Evolutionary conservation across 2,888 invertebrate species (phyloP).

Genomic region (Yponomeuta cagnagella): DNA sequence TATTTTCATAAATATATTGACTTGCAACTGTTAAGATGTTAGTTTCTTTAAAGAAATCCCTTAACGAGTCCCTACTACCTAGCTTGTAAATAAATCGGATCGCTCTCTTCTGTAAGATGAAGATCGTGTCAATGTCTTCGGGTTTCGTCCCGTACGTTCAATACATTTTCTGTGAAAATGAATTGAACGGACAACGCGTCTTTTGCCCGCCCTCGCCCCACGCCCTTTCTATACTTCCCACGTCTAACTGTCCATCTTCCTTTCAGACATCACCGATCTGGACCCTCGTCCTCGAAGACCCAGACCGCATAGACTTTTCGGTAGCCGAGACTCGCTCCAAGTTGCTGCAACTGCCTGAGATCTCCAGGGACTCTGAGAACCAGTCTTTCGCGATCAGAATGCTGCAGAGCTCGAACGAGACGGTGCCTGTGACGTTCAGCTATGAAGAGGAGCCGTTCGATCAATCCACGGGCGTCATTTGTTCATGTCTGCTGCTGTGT

Average conservation of each 20-base stretch:
- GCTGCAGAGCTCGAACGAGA: constrained; percentile 32
- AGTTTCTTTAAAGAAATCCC: too few relatives aligned
- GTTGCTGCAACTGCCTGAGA: background rate
- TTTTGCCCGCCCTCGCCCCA: too few relatives aligned
- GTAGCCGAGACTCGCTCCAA: constrained; percentile 50
- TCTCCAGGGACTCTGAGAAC: background rate
- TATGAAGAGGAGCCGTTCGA: constrained; percentile 80
- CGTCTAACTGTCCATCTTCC: background rate
- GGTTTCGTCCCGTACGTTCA: too few relatives aligned
- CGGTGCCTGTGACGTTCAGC: constrained; percentile 47
- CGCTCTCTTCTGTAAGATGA: too few relatives aligned
- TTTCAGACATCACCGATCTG: constrained; percentile 70
- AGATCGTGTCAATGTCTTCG: too few relatives aligned
- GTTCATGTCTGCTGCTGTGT: constrained; percentile 82
- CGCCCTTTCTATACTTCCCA: background rate
- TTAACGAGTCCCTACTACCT: too few relatives aligned
- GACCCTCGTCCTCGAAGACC: constrained; percentile 76
- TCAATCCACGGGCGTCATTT: constrained; percentile 80
- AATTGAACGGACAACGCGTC: too few relatives aligned
- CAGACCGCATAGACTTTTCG: constrained; percentile 76
- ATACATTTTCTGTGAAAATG: too few relatives aligned
- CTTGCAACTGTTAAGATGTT: too few relatives aligned
- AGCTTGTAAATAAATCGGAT: too few relatives aligned
- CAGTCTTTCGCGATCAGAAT: constrained; percentile 34
- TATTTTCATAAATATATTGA: too few relatives aligned